Evolutionary conservation across 2,113 vertebrate genomes (phyloP).

Genomic region (Anarhynchus alexandrinus): DNA sequence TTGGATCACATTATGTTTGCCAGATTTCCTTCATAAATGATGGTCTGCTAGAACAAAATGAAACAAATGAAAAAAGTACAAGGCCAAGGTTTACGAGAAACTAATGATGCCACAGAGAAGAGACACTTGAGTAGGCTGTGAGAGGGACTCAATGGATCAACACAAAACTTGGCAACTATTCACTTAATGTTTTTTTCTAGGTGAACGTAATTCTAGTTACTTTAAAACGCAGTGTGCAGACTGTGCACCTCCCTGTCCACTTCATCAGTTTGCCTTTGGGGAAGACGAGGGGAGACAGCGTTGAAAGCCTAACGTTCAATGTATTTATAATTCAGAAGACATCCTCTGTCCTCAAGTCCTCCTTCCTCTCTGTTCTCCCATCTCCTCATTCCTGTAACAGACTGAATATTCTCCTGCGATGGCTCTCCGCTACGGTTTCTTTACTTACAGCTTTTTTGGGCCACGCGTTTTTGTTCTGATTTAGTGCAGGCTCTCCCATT

Average conservation of each 20-base stretch:
- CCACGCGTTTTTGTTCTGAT: background rate
- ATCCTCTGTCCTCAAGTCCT: background rate
- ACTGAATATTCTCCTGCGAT: background rate
- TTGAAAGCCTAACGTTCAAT: background rate
- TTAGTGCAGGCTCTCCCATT: background rate
- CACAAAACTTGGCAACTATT: background rate
- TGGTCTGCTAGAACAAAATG: background rate
- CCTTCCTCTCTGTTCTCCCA: background rate
- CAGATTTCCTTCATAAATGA: background rate
- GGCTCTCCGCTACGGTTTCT: background rate
- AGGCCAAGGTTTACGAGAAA: background rate
- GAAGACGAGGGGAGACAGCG: accelerated
- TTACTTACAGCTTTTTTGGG: background rate
- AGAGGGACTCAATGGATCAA: accelerated
- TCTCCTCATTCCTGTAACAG: background rate
- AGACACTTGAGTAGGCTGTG: background rate
- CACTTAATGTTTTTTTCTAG: accelerated
- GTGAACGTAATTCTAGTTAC: background rate
- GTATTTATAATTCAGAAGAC: accelerated
- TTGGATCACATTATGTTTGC: accelerated
- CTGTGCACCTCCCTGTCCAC: background rate
- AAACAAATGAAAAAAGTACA: background rate
- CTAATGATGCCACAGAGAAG: background rate
- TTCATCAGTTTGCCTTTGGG: background rate
- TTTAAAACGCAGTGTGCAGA: accelerated